Conservation (phyloP, 2,888 invertebrate genomes). For the Plebejus melissa region DNA sequence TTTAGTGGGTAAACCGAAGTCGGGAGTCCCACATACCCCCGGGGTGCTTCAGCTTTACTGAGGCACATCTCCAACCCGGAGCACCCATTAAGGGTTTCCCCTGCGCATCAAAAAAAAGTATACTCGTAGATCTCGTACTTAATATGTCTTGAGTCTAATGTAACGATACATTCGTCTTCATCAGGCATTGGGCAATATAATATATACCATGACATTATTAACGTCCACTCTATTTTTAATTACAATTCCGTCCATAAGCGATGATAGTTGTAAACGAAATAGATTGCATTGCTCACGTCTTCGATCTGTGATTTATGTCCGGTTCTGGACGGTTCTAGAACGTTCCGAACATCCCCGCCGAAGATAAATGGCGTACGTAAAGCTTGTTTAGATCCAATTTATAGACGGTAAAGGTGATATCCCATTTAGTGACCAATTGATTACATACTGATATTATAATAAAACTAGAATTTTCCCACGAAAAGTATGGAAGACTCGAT, state of each 20-base stretch:
- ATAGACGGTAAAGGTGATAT: conserved; percentile 18
- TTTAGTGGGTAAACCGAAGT: too few species aligned
- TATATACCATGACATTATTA: neutral
- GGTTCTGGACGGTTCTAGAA: conserved; percentile 3
- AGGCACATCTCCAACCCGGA: too few species aligned
- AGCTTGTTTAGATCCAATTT: conserved; percentile 21
- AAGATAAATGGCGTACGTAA: conserved; percentile 20
- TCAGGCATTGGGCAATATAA: too few species aligned
- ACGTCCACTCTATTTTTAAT: neutral
- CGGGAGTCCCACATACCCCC: too few species aligned
- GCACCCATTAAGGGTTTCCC: too few species aligned
- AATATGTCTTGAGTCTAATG: too few species aligned
- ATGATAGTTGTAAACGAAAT: conserved; percentile 19
- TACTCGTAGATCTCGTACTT: too few species aligned
- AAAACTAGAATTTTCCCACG: neutral
- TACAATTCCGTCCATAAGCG: neutral
- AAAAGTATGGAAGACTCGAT: too few species aligned
- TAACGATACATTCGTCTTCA: too few species aligned
- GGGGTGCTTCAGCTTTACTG: too few species aligned
- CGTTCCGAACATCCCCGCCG: conserved; percentile 16
- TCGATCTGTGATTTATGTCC: conserved; percentile 24
- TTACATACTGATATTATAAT: neutral
- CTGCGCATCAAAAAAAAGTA: too few species aligned
- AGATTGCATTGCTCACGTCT: conserved; percentile 20
- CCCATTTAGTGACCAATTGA: neutral